Evolutionary conservation across 2,888 invertebrate species (phyloP), one percentile per base, ranked within the genome.

Genomic region (Clistopyga incitator): DNA sequence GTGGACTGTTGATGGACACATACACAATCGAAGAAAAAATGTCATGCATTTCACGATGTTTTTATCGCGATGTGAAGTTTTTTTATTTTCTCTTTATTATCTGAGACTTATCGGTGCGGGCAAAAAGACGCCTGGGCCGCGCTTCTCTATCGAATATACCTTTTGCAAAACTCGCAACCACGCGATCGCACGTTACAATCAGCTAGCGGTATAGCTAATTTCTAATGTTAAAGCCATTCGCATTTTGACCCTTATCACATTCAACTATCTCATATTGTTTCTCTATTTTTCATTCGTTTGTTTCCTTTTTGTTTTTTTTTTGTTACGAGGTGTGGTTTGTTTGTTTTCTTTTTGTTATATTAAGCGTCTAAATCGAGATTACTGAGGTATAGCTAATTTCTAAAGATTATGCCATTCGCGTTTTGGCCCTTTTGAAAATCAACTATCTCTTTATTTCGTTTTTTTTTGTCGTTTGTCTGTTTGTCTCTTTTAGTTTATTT

Each of bases 161-260:
- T 78, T 70, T 52, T 45, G 10, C 23, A 84, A 81, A 84, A 84
- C 45, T 78, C 75, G 77, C 74, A 78, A 74, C 78, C 76, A 68
- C 64, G 78, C 81, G 78, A 75, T 78, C 72, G 74, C 80, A 80
- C 68, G 72, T 70, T 70, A 23, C 81, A 78, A 81, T 81, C 78
- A 74, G 84, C 84, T 81, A 84, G 84, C 84, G 78, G 68, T 75
- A 81, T 71, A 84, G 81, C 81, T 84, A 84, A 84, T 84, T 59
- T 74, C 84, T 84, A 81, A 50, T 78, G 67, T 71, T 80, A 15
- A 70, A 74, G 77, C 79, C 59, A 77, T 74, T 80, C 71, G 83
- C 72, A 80, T 50, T 77, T 70, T 74, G 67, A 52, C 83, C 72
- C 77, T 83, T 71, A 72, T 61, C 77, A 81, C 80, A 84, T 74